Conservation (phyloP, 2,113 vertebrate species). For the Peromyscus californicus region DNA sequence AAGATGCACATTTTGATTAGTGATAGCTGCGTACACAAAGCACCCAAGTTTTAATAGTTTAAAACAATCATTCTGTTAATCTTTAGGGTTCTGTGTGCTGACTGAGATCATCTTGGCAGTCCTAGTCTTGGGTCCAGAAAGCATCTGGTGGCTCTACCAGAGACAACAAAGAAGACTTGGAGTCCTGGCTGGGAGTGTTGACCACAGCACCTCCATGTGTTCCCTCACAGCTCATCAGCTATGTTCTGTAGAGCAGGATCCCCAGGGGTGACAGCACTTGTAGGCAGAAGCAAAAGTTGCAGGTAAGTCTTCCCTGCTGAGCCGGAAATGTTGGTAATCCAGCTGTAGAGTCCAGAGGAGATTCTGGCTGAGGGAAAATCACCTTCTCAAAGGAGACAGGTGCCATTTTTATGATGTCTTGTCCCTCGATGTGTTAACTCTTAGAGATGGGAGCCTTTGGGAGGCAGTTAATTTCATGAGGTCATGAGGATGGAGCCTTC, state of each 20-base stretch:
- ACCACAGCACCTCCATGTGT: not conserved
- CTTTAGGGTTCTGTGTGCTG: not conserved
- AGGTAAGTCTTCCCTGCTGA: not conserved
- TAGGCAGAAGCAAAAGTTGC: not conserved
- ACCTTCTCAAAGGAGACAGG: not conserved
- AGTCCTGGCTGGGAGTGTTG: not conserved
- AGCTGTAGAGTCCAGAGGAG: not conserved
- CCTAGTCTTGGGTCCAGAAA: not conserved
- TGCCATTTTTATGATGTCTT: not conserved
- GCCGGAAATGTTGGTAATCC: not conserved
- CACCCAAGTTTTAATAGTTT: not conserved
- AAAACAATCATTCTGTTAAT: not conserved
- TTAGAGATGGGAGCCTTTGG: not conserved
- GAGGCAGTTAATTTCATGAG: not conserved
- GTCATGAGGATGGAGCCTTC: not conserved
- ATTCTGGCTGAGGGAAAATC: not conserved
- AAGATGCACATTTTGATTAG: not conserved
- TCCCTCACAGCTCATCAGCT: not conserved
- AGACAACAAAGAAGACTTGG: not conserved
- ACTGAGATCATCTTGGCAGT: not conserved
- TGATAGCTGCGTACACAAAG: not conserved
- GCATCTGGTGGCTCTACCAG: not conserved
- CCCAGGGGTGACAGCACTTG: not conserved
- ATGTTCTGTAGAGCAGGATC: not conserved
- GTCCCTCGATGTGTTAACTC: not conserved